Evolutionary conservation across 2,113 vertebrate genomes (phyloP).

Genomic region (Heptranchias perlo): DNA sequence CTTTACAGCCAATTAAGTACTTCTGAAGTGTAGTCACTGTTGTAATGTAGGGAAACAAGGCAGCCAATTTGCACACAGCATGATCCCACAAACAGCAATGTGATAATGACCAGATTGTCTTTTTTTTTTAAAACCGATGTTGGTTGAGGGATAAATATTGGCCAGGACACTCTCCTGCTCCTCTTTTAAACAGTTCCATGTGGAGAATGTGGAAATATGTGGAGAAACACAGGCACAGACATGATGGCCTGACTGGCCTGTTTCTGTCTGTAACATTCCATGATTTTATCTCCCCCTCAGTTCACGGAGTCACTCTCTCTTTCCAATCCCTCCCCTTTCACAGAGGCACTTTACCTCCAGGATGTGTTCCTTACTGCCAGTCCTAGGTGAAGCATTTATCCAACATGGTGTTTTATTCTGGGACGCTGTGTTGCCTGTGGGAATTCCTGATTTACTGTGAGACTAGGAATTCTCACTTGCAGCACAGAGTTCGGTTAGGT

Average conservation of each 20-base stretch:
- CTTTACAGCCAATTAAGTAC: not conserved
- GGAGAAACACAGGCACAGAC: not conserved
- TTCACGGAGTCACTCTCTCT: not conserved
- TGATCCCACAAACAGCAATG: not conserved
- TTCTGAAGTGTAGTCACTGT: not conserved
- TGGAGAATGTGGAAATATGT: not conserved
- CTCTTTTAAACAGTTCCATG: not conserved
- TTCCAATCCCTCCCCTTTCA: not conserved
- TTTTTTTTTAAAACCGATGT: not conserved
- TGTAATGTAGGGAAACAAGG: not conserved
- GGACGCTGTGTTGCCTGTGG: not conserved
- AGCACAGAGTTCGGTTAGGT: not conserved
- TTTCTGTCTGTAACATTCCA: not conserved
- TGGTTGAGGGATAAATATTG: not conserved
- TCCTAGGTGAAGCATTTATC: not conserved
- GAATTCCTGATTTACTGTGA: not conserved
- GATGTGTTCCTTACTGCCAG: not conserved
- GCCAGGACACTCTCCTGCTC: not conserved
- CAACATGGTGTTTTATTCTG: not conserved
- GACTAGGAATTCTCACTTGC: not conserved
- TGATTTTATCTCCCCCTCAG: not conserved
- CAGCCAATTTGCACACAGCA: not conserved
- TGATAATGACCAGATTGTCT: not conserved
- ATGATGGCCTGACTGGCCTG: not conserved
- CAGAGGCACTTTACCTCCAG: not conserved